Base-by-base conservation (phyloP, 1,140 invertebrate genomes). In the Panagrolaimus sp. region DNA sequence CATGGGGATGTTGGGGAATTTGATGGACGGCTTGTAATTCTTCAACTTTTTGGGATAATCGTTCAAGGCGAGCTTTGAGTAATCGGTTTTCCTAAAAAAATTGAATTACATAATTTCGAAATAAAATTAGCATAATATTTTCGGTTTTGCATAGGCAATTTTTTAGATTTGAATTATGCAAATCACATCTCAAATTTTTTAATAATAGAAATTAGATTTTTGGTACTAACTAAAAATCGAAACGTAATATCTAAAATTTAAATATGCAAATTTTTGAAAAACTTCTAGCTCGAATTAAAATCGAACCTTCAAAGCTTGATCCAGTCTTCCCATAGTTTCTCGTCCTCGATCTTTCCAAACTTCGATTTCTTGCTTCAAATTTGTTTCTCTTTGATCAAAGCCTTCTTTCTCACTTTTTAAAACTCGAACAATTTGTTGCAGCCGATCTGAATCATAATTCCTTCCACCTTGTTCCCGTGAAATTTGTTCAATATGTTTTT, bases 401-500 rank as follows among this genome's bases (percentile, higher is more conserved):
- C 28, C 52, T 12, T 28, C n/a, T 14, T 58, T 58, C 52, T 58
- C 52, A 21, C 14, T 28, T 17, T 21, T 58, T 28, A 58, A 28
- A n/a, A 58, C 8, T 17, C n/a, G 1, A 21, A 58, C 17, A 12
- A 58, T 12, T 58, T 58, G 52, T 58, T 58, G 52, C 12, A 58
- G 21, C 8, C 28, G 21, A 12, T 58, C 52, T 8, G 21, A 12
- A 12, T 58, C 52, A 12, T 12, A 12, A 12, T 21, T 21, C 3
- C 52, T 14, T n/a, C 21, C 28, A 21, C n/a, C 10, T 58, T 58
- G 52, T 58, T 58, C 21, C 21, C 21, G 43, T 48, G 24, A 28
- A n/a, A 73, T 48, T 48, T 73, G 72, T 67, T 73, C 72, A 68
- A 73, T 73, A 46, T 67, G 70, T 63, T 68, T 71, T 44, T 73